Percentiles rank a stretch among this genome's conserved stretches.
phyloP scores from a whole-genome alignment of 2,113 vertebrate genomes.

The Albula glossodonta region DNA sequence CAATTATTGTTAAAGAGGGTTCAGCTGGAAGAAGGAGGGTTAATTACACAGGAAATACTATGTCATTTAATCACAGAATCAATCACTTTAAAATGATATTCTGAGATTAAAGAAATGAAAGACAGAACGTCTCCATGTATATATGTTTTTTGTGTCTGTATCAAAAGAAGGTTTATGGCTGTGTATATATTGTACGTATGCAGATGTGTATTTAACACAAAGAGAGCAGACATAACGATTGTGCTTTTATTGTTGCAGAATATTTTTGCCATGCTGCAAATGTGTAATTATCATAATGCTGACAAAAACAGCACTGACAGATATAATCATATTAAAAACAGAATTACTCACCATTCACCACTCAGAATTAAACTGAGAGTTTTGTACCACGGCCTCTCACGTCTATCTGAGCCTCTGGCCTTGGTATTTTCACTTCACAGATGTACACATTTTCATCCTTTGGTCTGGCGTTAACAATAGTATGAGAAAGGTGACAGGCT shows the following conservation, averaged over 20 bases:
- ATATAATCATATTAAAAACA: background rate
- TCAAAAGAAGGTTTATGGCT: background rate
- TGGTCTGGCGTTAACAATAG: background rate
- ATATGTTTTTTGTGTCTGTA: background rate
- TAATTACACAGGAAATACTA: background rate
- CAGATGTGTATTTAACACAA: background rate
- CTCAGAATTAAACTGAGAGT: slow-evolving; percentile 8
- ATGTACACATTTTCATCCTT: slow-evolving; percentile 12
- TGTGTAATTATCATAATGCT: background rate
- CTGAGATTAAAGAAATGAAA: background rate
- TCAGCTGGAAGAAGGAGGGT: slow-evolving; percentile 12
- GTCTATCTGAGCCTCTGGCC: too few relatives aligned
- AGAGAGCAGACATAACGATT: background rate
- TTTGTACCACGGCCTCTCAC: background rate
- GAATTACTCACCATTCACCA: slow-evolving; percentile 24
- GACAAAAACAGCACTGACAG: background rate
- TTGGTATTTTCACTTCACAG: background rate
- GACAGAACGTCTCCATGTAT: background rate
- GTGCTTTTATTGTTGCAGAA: background rate
- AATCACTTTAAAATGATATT: too few relatives aligned
- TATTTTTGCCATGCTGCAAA: background rate
- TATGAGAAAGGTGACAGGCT: background rate
- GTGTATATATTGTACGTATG: background rate
- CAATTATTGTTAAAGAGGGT: slow-evolving; percentile 7
- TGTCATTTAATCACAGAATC: background rate